These are phyloP conservation scores for Botia kubotai DNA, from an alignment of 2,797 vertebrate genomes.

Conservation along the genomic window DNA sequence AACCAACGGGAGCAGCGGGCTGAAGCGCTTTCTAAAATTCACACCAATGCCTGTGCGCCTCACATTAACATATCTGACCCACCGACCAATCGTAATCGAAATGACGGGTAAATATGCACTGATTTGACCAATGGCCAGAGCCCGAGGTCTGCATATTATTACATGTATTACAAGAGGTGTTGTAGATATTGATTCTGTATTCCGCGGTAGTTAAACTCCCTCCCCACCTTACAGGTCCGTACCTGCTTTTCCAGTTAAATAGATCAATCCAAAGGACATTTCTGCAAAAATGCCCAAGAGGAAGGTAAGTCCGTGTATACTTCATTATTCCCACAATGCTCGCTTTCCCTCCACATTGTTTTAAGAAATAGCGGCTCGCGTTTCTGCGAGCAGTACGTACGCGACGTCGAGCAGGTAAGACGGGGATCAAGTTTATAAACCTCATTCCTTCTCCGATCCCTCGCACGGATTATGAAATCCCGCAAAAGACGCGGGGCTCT, in stretches of 20 bases:
- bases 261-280: slow-evolving; percentile 31
- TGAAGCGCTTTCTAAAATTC: slow-evolving; percentile 44
- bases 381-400: slow-evolving; percentile 34
- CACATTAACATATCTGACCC: slow-evolving; percentile 72
- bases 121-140: slow-evolving; percentile 71
- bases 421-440: slow-evolving; percentile 53
- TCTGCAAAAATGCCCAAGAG: slow-evolving; percentile 81
- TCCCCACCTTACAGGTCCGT: slow-evolving; percentile 67
- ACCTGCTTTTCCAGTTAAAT: slow-evolving; percentile 48
- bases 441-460: neutral
- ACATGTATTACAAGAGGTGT: slow-evolving; percentile 82
- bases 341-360: slow-evolving; percentile 17
- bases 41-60: slow-evolving; percentile 65
- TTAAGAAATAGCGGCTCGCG: slow-evolving; percentile 39
- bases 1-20: slow-evolving; percentile 69
- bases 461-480: neutral
- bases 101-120: slow-evolving; percentile 57
- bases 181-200: slow-evolving; percentile 84
- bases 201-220: slow-evolving; percentile 79
- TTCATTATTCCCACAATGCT: slow-evolving; percentile 30
- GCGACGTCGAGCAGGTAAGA: slow-evolving; percentile 59
- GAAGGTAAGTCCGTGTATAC: slow-evolving; percentile 78
- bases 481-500: neutral
- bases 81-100: slow-evolving; percentile 71
- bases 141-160: slow-evolving; percentile 82